These are phyloP conservation scores for Eulemur albifrons DNA, from an alignment of 2,797 vertebrate genomes.

Conservation along the genomic window DNA sequence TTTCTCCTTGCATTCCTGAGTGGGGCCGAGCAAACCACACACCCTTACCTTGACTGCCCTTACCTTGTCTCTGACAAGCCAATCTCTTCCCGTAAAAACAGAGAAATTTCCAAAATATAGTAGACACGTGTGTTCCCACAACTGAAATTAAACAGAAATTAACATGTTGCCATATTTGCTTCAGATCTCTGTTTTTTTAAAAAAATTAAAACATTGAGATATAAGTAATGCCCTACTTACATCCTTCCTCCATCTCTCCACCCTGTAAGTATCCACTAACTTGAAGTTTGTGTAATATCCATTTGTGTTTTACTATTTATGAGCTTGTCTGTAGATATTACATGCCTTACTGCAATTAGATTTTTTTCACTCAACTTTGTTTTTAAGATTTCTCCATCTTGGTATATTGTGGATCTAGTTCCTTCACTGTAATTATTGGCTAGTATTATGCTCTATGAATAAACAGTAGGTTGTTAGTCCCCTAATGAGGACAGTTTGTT, in stretches of 20 bases:
- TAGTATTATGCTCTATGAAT: not conserved
- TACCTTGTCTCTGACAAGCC: not conserved
- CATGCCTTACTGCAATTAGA: not conserved
- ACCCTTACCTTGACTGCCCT: not conserved
- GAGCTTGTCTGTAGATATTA: not conserved
- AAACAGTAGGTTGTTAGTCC: not conserved
- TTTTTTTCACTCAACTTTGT: conserved; percentile 6
- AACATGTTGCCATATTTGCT: not conserved
- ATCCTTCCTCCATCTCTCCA: not conserved
- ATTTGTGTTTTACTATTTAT: not conserved
- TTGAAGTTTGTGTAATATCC: not conserved
- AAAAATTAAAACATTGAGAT: not conserved
- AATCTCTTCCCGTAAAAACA: not conserved
- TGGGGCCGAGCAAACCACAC: not conserved
- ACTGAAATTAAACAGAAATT: conserved; percentile 17
- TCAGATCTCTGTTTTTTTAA: not conserved
- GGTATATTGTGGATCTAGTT: not conserved
- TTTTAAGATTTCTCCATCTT: conserved; percentile 22
- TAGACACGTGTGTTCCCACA: not conserved
- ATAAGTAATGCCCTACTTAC: not conserved
- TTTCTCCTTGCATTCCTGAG: not conserved
- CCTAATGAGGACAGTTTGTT: not conserved
- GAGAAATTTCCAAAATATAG: not conserved
- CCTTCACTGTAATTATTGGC: not conserved
- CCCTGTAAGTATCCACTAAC: not conserved